Percentiles rank a stretch among this genome's conserved stretches.
Conservation (phyloP, 2,113 vertebrate species). For the Rattus norvegicus region DNA sequence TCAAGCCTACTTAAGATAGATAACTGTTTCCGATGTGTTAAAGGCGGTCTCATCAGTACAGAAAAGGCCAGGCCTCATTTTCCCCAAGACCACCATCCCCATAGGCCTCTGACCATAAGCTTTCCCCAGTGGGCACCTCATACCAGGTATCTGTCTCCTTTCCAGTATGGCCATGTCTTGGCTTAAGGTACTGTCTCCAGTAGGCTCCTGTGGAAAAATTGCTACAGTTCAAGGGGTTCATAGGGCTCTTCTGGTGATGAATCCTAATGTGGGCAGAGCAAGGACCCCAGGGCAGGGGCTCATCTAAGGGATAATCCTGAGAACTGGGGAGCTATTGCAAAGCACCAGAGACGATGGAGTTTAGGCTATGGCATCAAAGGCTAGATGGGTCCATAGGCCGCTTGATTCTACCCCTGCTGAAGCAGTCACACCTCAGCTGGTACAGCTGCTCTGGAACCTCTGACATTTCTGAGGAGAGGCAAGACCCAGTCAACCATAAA, state of each 20-base stretch:
- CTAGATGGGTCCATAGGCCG: background rate
- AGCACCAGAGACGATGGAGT: background rate
- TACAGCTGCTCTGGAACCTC: background rate
- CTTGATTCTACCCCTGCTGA: background rate
- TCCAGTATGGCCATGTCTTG: background rate
- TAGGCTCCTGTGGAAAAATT: slow-evolving; percentile 11
- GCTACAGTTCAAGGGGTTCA: background rate
- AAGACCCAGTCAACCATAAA: background rate
- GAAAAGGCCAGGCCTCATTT: background rate
- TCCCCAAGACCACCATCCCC: background rate
- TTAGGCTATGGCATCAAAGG: background rate
- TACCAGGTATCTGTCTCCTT: background rate
- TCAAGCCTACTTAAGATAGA: background rate
- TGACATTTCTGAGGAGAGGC: background rate
- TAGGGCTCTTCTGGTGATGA: background rate
- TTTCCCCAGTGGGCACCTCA: background rate
- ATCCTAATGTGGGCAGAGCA: background rate
- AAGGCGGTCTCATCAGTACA: background rate
- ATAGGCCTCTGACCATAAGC: background rate
- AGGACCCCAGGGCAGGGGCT: background rate
- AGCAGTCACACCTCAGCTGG: background rate
- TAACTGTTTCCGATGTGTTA: background rate
- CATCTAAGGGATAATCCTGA: background rate
- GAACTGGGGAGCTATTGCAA: background rate
- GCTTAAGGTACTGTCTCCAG: background rate